A percentile compares a stretch with the other conserved stretches of the same genome.
Conservation (phyloP, 1,140 invertebrate species). For the Yoshiicerus persimilis region DNA sequence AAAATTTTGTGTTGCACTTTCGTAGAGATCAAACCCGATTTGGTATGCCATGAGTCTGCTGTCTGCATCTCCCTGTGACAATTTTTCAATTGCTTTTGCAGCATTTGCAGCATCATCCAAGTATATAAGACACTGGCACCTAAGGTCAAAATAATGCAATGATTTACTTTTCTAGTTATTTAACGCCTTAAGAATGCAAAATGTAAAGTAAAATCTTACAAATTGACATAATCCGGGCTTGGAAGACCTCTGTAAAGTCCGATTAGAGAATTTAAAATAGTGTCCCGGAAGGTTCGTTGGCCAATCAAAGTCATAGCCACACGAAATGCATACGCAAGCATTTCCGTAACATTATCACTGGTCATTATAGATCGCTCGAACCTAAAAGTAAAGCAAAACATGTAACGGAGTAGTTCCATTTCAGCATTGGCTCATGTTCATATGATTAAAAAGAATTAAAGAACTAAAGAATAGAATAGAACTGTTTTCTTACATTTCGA, state of each 20-base stretch:
- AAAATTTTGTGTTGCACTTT: slow-evolving; percentile 98
- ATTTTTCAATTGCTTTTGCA: slow-evolving; percentile 84
- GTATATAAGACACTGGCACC: slow-evolving; percentile 92
- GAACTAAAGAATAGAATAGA: neutral
- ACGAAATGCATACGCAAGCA: slow-evolving; percentile 92
- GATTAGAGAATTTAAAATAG: slow-evolving; percentile 84
- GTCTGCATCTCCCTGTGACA: slow-evolving; percentile 71
- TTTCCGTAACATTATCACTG: slow-evolving; percentile 78
- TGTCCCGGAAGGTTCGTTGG: slow-evolving; percentile 87
- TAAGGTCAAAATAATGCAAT: slow-evolving; percentile 40
- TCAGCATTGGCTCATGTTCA: too few relatives aligned
- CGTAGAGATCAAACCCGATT: slow-evolving; percentile 98
- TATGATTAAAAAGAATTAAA: neutral
- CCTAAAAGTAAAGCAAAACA: slow-evolving; percentile 26
- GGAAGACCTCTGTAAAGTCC: slow-evolving; percentile 81
- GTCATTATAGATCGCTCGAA: slow-evolving; percentile 41
- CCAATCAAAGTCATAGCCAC: slow-evolving; percentile 95
- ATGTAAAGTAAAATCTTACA: slow-evolving; percentile 56
- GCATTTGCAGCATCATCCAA: slow-evolving; percentile 89
- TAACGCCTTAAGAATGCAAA: neutral
- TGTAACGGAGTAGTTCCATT: too few relatives aligned
- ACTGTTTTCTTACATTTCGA: slow-evolving; percentile 75
- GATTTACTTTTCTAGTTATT: neutral
- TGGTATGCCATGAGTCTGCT: slow-evolving; percentile 92
- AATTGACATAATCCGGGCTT: slow-evolving; percentile 92